A percentile compares a stretch with the other conserved stretches of the same genome.
Evolutionary conservation across 1,140 invertebrate genomes (phyloP).

Genomic region (Heliconius hermathena): DNA sequence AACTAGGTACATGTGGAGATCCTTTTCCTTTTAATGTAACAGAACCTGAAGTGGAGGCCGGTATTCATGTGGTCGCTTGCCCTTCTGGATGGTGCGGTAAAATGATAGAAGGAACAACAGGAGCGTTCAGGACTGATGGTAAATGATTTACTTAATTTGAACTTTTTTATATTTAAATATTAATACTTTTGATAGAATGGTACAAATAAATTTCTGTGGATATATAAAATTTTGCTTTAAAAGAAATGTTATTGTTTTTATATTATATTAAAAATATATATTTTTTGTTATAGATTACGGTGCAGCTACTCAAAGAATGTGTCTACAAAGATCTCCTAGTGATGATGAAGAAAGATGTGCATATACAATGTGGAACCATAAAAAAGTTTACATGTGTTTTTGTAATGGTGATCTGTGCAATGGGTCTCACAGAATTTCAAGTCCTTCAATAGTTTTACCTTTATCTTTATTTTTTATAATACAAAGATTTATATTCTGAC

Average conservation of each 20-base stretch:
- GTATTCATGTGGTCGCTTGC: conserved; percentile 90
- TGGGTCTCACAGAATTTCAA: conserved; percentile 47
- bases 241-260: too few species aligned
- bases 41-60: conserved; percentile 85
- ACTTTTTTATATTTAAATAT: too few species aligned
- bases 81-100: conserved; percentile 97
- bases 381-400: conserved; percentile 94
- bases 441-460: conserved; percentile 34
- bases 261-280: neutral
- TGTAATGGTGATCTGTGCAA: conserved; percentile 96
- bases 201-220: too few species aligned
- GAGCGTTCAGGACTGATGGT: conserved; percentile 86
- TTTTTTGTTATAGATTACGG: conserved; percentile 88
- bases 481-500: conserved; percentile 6
- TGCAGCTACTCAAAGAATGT: conserved; percentile 92
- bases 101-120: conserved; percentile 88
- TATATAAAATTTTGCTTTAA: too few species aligned
- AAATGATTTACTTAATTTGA: conserved; percentile 16
- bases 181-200: too few species aligned
- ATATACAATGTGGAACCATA: conserved; percentile 89
- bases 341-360: conserved; percentile 95
- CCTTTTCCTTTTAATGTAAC: conserved; percentile 91
- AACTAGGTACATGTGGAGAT: conserved; percentile 94
- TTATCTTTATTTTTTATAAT: conserved; percentile 30
- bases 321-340: conserved; percentile 91